Percentiles rank a stretch among this genome's conserved stretches.
phyloP scores from a whole-genome alignment of 2,888 invertebrate genomes.

The Chymomyza procnemis region DNA sequence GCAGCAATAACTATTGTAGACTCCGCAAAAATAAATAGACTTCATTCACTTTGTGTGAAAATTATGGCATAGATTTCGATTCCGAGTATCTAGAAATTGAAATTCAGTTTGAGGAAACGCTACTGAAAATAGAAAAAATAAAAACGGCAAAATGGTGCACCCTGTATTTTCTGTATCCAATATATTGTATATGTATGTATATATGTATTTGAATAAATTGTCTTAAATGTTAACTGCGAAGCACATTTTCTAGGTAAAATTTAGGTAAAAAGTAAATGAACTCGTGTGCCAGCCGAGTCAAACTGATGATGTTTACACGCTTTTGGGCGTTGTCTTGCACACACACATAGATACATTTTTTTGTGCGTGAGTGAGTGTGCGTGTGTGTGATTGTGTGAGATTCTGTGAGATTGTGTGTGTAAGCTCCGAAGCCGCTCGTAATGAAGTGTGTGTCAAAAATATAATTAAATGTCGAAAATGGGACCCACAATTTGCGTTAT shows the following conservation, averaged over 20 bases:
- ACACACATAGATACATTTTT: background rate
- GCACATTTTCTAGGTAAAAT: background rate
- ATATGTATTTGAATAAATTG: background rate
- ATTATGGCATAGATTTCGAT: too few species aligned
- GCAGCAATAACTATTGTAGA: too few species aligned
- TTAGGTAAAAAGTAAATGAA: background rate
- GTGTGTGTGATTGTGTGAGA: background rate
- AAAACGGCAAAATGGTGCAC: too few species aligned
- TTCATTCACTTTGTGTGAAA: too few species aligned
- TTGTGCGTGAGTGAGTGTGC: background rate
- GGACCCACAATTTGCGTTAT: slow-evolving; percentile 57
- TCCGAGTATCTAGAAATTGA: too few species aligned
- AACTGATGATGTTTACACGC: background rate
- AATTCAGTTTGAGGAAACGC: too few species aligned
- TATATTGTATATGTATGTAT: background rate
- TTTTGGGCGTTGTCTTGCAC: background rate
- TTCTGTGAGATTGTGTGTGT: slow-evolving; percentile 14
- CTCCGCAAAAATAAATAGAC: too few species aligned
- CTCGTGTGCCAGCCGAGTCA: background rate
- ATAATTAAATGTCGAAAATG: slow-evolving; percentile 71
- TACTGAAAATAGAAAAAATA: too few species aligned
- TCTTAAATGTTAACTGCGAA: background rate
- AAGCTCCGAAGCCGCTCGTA: slow-evolving; percentile 54
- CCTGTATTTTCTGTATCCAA: background rate
- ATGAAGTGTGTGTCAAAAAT: slow-evolving; percentile 62